phyloP scores from a whole-genome alignment of 2,797 vertebrate genomes.

The Ara ararauna region DNA sequence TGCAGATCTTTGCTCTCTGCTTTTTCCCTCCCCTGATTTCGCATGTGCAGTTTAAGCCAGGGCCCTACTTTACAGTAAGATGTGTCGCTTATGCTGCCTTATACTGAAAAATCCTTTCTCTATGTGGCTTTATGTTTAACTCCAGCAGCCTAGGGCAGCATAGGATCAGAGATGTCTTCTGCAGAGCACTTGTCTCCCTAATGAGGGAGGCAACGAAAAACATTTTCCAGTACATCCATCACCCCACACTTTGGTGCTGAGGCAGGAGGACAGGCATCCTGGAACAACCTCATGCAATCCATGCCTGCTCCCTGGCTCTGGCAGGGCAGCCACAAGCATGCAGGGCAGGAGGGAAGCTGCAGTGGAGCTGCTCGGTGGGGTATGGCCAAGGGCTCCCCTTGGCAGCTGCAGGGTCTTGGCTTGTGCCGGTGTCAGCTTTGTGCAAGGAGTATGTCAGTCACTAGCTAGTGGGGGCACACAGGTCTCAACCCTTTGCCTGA shows the following conservation, averaged over 20 bases:
- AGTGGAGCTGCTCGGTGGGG: background rate
- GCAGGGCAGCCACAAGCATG: background rate
- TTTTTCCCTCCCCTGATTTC: background rate
- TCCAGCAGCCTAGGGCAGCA: background rate
- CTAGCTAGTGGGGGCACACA: background rate
- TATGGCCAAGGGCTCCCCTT: background rate
- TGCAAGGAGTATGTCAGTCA: constrained; percentile 34
- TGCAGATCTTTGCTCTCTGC: background rate
- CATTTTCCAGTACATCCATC: constrained; percentile 1
- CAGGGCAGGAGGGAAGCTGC: background rate
- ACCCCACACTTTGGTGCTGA: background rate
- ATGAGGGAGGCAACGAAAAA: constrained; percentile 6
- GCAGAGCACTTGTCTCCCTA: background rate
- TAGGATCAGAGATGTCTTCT: background rate
- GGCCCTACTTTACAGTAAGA: background rate
- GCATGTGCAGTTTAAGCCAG: background rate
- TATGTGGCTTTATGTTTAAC: background rate
- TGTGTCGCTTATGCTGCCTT: background rate
- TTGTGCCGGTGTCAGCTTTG: constrained; percentile 32
- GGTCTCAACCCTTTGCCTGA: background rate
- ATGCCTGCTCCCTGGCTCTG: background rate
- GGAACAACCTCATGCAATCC: background rate
- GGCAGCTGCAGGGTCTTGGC: background rate
- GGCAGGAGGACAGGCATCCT: background rate
- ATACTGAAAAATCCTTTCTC: background rate